A percentile compares a stretch with the other conserved stretches of the same genome.
These are phyloP conservation scores for Trimorus sp. DNA, from an alignment of 2,888 invertebrate genomes.

Conservation along the genomic window DNA sequence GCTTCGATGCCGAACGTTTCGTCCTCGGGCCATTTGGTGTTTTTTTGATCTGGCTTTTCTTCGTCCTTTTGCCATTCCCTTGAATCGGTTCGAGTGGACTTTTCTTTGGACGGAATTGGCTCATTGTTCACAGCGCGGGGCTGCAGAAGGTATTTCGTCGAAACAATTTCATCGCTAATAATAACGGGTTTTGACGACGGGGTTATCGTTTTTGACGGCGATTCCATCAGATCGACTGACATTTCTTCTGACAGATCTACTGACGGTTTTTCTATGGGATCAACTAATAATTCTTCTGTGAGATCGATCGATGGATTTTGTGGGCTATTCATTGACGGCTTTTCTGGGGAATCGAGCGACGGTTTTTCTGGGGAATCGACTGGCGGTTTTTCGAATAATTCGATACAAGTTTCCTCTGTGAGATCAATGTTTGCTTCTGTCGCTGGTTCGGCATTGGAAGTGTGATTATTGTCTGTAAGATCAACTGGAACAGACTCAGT, in stretches of 20 bases:
- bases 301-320: not conserved
- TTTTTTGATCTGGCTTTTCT: slow-evolving; percentile 9
- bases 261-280: not conserved
- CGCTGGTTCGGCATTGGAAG: not conserved
- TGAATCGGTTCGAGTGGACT: not conserved
- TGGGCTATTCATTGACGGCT: not conserved
- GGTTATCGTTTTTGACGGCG: not conserved
- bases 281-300: not conserved
- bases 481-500: not conserved
- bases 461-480: not conserved
- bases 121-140: not conserved
- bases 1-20: too few species aligned
- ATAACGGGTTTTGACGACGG: not conserved
- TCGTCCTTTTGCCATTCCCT: slow-evolving; percentile 17
- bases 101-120: not conserved
- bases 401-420: not conserved
- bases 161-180: not conserved
- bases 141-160: too few species aligned
- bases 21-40: too few species aligned
- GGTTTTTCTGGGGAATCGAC: not conserved
- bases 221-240: not conserved
- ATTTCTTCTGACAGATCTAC: not conserved
- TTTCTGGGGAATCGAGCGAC: not conserved
- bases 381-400: not conserved
- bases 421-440: not conserved